Evolutionary conservation across 2,797 vertebrate genomes (phyloP), one percentile per base, ranked within the genome.

Genomic region (Acanthornis magna): DNA sequence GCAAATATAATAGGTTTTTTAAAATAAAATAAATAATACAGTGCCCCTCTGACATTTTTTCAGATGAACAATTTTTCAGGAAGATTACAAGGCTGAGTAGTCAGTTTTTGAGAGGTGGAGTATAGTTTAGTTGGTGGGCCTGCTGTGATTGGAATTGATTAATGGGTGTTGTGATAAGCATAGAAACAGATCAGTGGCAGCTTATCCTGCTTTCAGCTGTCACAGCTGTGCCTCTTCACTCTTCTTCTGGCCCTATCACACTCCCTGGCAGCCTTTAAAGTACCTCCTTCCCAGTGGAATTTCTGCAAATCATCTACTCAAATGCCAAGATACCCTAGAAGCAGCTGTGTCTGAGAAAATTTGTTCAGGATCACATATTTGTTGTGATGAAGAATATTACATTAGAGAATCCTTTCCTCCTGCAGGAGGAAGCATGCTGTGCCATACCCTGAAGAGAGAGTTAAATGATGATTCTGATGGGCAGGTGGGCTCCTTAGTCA

Each of bases 151-250:
- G 92, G 93, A 93, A 94, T 88, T 97, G 97, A 97, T 97, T 96
- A 97, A 97, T 97, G 97, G 94, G 74, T 95, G 94, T 96, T 97
- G 95, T 96, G 95, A 93, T 97, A 96, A 96, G 94, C 96, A 92
- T 92, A 94, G 95, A 96, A 96, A 96, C 94, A 96, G 93, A 95
- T 90, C 95, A 77, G 96, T 91, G 89, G 92, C 87, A 96, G 96
- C 94, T 96, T 97, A 89, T 96, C 87, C 95, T 75, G 94, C 93
- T 96, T 92, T 97, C 97, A 97, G 97, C 97, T 97, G 97, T 98
- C 95, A 92, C 97, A 97, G 97, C 97, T 97, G 97, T 90, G 95
- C 95, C 95, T 95, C 96, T 97, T 97, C 93, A 96, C 91, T 94
- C 96, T 95, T 94, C 86, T 91, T 96, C 75, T 86, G 88, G 85